phyloP scores from a whole-genome alignment of 23 tunicate genomes.

The Clavelina lepadiformis region DNA sequence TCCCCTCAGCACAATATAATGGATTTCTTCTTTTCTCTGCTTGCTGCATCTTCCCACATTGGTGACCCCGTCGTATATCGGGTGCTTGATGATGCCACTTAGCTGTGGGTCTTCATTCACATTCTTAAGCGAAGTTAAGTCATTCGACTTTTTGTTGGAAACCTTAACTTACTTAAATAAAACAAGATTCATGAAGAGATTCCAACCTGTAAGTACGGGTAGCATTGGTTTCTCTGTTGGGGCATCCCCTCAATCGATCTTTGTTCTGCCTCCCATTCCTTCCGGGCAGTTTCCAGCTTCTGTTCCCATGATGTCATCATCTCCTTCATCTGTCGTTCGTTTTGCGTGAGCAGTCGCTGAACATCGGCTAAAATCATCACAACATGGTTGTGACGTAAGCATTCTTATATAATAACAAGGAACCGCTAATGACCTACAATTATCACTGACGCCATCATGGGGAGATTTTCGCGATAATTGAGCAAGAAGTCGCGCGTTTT shows the following conservation, averaged over 20 bases:
- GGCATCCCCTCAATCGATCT: slow-evolving; percentile 21
- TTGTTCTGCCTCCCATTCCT: slow-evolving; percentile 56
- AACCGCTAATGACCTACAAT: neutral
- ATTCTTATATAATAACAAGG: neutral
- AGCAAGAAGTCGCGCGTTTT: slow-evolving; percentile 61
- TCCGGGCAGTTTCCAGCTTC: slow-evolving; percentile 52
- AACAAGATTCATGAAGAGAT: neutral
- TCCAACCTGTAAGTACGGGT: slow-evolving; percentile 53
- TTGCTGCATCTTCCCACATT: slow-evolving; percentile 47
- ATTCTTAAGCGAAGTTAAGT: slow-evolving; percentile 17
- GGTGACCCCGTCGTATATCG: slow-evolving; percentile 33
- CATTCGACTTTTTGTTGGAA: neutral
- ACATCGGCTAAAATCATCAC: slow-evolving; percentile 36
- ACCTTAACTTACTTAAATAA: neutral
- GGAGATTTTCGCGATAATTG: slow-evolving; percentile 12
- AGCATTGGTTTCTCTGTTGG: slow-evolving; percentile 9
- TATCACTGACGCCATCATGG: neutral
- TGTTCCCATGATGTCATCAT: slow-evolving; percentile 68
- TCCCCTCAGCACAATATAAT: slow-evolving; percentile 40
- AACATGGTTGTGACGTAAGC: neutral
- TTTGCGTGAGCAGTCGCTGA: slow-evolving; percentile 49
- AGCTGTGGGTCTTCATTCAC: slow-evolving; percentile 81
- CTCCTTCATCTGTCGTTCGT: slow-evolving; percentile 71
- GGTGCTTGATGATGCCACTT: slow-evolving; percentile 56
- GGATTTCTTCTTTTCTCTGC: neutral